Percentiles rank a stretch among this genome's conserved stretches.
Evolutionary conservation across 2,797 vertebrate species (phyloP).

Genomic region (Philypnodon macrostomus): DNA sequence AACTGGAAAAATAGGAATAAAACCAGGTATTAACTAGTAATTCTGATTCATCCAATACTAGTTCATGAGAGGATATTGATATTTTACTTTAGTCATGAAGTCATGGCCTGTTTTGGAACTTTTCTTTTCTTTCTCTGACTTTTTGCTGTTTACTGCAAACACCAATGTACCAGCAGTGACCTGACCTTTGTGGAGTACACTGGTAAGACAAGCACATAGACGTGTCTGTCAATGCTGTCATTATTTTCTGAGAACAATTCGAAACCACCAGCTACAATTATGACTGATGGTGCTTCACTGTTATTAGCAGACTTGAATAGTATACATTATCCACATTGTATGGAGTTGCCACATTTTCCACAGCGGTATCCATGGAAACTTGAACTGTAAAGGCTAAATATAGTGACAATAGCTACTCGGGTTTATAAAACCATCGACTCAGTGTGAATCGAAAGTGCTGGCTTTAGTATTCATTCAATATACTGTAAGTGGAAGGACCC

Average conservation of each 20-base stretch:
- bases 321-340: conserved; percentile 39
- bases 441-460: conserved; percentile 27
- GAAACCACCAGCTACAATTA: too few relatives aligned
- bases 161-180: conserved; percentile 55
- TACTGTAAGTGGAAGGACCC: conserved; percentile 22
- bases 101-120: conserved; percentile 73
- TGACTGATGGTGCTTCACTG: background rate
- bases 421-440: conserved; percentile 52
- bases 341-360: conserved; percentile 42
- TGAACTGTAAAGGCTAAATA: conserved; percentile 64
- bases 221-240: conserved; percentile 23
- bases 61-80: too few relatives aligned
- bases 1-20: too few relatives aligned
- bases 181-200: conserved; percentile 54
- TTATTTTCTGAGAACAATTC: conserved; percentile 23
- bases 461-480: conserved; percentile 30
- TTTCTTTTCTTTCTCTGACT: conserved; percentile 50
- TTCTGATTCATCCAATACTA: too few relatives aligned
- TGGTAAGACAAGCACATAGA: conserved; percentile 47
- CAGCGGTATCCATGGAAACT: conserved; percentile 69
- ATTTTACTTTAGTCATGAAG: too few relatives aligned
- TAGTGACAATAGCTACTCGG: conserved; percentile 61
- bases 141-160: conserved; percentile 76
- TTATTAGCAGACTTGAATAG: background rate
- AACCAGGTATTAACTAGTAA: too few relatives aligned